These are phyloP conservation scores for Okapia johnstoni DNA, from an alignment of 2,113 vertebrate genomes.

Conservation along the genomic window DNA sequence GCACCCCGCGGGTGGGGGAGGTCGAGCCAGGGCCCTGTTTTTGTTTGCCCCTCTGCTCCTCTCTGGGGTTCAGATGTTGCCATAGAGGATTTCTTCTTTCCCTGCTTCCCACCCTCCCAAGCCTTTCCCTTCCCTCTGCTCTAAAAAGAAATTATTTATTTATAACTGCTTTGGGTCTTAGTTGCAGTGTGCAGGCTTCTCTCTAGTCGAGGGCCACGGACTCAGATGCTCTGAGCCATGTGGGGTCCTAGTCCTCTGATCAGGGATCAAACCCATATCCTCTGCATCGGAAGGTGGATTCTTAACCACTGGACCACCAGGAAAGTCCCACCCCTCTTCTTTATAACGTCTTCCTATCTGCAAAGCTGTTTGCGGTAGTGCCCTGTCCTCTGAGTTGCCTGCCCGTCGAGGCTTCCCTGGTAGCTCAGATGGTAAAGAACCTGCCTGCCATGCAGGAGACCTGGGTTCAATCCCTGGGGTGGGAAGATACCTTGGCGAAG, in stretches of 20 bases:
- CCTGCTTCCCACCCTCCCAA: neutral
- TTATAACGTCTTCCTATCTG: neutral
- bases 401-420: neutral
- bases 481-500: neutral
- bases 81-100: neutral
- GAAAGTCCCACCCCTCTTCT: neutral
- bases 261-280: neutral
- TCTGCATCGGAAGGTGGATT: neutral
- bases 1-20: constrained; percentile 34
- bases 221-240: neutral
- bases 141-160: neutral
- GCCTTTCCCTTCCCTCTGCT: neutral
- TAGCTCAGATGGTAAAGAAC: neutral
- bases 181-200: neutral
- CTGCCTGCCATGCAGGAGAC: neutral
- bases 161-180: neutral
- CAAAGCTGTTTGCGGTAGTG: neutral
- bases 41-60: neutral
- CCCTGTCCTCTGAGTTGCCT: neutral
- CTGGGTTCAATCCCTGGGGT: neutral
- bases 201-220: neutral
- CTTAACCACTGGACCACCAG: neutral
- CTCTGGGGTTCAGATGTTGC: neutral
- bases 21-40: neutral
- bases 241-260: neutral